Percentiles rank a stretch among this genome's conserved stretches.
Evolutionary conservation across 2,888 invertebrate genomes (phyloP).

Genomic region (Frankliniella fusca): DNA sequence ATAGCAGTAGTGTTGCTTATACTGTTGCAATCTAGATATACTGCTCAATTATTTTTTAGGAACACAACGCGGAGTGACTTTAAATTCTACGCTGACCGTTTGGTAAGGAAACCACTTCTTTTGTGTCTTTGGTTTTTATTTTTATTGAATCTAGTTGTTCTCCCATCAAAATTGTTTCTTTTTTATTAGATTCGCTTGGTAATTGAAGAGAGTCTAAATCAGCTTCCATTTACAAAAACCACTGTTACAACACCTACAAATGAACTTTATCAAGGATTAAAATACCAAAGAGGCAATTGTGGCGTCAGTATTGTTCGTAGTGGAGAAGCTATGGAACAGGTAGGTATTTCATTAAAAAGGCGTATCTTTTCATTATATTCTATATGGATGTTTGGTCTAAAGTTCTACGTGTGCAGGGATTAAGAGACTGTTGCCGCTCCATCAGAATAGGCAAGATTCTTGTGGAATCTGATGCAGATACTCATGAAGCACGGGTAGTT

Average conservation of each 20-base stretch:
- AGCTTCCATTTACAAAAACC: slow-evolving; percentile 87
- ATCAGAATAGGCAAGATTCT: slow-evolving; percentile 98
- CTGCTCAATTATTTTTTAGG: slow-evolving; percentile 53
- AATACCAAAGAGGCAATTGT: slow-evolving; percentile 96
- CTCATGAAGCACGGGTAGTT: slow-evolving; percentile 92
- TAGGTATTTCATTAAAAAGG: slow-evolving; percentile 41
- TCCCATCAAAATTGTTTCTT: slow-evolving; percentile 28
- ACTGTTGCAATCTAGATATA: background rate
- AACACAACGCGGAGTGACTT: slow-evolving; percentile 91
- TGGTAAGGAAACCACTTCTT: slow-evolving; percentile 52
- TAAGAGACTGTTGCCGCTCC: slow-evolving; percentile 95
- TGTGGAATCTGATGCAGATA: slow-evolving; percentile 93
- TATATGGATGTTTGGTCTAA: background rate
- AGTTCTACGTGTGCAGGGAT: slow-evolving; percentile 53
- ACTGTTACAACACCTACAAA: slow-evolving; percentile 91
- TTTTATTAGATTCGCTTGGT: slow-evolving; percentile 75
- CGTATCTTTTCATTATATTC: background rate
- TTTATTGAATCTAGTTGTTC: slow-evolving; percentile 27
- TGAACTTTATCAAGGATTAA: slow-evolving; percentile 83
- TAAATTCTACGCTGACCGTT: slow-evolving; percentile 95
- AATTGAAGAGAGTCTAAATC: slow-evolving; percentile 96
- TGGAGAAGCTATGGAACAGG: slow-evolving; percentile 94
- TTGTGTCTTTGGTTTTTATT: slow-evolving; percentile 11
- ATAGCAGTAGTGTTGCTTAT: slow-evolving; percentile 32
- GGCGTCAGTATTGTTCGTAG: slow-evolving; percentile 95